These are phyloP conservation scores for Xestia xanthographa DNA, from an alignment of 2,888 invertebrate genomes.

Conservation along the genomic window DNA sequence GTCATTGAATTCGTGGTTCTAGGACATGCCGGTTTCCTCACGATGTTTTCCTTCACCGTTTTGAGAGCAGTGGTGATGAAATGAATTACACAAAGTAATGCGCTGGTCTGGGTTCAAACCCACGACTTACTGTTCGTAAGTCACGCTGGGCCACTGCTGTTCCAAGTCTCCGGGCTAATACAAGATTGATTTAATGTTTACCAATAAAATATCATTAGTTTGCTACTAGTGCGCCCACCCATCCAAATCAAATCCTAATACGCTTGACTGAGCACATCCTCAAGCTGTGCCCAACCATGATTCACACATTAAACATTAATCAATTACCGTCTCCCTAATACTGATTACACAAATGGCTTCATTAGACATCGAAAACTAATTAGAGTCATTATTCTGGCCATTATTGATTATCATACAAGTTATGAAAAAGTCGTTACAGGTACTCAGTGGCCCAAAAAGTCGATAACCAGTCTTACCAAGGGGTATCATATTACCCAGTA, in stretches of 20 bases:
- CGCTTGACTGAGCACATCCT: conserved; percentile 22
- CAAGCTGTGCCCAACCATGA: conserved; percentile 45
- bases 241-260: conserved; percentile 31
- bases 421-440: background rate
- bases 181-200: background rate
- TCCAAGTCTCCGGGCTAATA: too few relatives aligned
- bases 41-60: too few relatives aligned
- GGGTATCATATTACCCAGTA: too few relatives aligned
- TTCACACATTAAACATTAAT: conserved; percentile 49
- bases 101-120: too few relatives aligned
- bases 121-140: too few relatives aligned
- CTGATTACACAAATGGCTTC: conserved; percentile 40
- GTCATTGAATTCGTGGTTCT: too few relatives aligned
- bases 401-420: conserved; percentile 9
- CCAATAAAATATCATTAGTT: background rate
- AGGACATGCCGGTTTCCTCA: too few relatives aligned
- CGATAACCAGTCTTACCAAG: too few relatives aligned
- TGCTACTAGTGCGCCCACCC: conserved; percentile 20
- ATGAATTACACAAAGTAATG: too few relatives aligned
- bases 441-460: too few relatives aligned
- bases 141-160: too few relatives aligned
- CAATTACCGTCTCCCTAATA: conserved; percentile 36
- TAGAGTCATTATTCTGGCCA: conserved; percentile 33
- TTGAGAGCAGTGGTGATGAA: too few relatives aligned
- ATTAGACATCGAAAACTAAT: conserved; percentile 57